Conservation (phyloP, 2,888 invertebrate species). For the Phaedon cochleariae region DNA sequence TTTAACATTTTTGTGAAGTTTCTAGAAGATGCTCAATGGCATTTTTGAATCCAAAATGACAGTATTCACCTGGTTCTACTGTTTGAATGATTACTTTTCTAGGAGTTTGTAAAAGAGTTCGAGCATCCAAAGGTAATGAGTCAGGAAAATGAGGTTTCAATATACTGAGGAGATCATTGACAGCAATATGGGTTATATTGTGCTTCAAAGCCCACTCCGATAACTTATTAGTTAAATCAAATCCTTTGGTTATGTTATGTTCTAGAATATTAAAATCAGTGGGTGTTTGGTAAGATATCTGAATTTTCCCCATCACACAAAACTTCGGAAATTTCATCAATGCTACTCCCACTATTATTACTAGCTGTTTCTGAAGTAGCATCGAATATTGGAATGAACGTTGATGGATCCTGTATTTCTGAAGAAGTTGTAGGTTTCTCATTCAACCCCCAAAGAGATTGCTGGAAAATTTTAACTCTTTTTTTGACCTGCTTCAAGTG, state of each 20-base stretch:
- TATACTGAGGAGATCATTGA: not conserved
- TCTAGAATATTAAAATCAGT: not conserved
- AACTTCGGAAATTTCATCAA: not conserved
- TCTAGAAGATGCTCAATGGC: not conserved
- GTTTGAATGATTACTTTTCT: not conserved
- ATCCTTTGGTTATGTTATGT: not conserved
- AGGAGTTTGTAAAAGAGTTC: conserved; percentile 2
- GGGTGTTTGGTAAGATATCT: not conserved
- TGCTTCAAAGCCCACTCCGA: not conserved
- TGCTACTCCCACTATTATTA: not conserved
- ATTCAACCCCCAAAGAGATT: not conserved
- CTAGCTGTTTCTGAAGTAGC: not conserved
- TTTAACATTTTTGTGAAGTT: not conserved
- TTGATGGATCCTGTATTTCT: not conserved
- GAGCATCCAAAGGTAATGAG: not conserved
- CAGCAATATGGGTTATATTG: not conserved
- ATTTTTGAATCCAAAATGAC: conserved; percentile 1
- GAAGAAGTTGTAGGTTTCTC: not conserved
- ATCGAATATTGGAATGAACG: not conserved
- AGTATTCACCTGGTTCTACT: not conserved
- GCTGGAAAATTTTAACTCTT: not conserved
- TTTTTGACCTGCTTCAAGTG: not conserved
- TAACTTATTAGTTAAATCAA: not conserved
- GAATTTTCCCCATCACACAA: not conserved
- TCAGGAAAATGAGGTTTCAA: not conserved